These are phyloP conservation scores for Octodonta nipae DNA, from an alignment of 2,888 invertebrate species.

Conservation along the genomic window DNA sequence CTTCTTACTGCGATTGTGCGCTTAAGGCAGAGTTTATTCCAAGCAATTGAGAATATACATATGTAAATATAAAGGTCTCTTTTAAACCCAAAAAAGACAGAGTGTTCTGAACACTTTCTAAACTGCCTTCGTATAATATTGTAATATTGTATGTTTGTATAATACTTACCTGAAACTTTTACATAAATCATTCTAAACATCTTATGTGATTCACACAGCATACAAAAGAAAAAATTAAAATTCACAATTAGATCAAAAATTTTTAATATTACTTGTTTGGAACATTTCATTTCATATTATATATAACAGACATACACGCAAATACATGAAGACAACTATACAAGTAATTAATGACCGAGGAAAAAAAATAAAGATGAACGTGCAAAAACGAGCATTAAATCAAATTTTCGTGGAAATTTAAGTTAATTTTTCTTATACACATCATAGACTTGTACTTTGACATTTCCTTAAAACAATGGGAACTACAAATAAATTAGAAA, in stretches of 20 bases:
- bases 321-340: slow-evolving; percentile 26
- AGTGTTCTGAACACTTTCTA: too few species aligned
- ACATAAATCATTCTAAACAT: too few species aligned
- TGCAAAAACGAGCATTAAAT: slow-evolving; percentile 6
- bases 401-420: slow-evolving; percentile 6
- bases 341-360: slow-evolving; percentile 19
- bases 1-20: too few species aligned
- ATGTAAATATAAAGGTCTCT: too few species aligned
- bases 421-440: slow-evolving; percentile 2
- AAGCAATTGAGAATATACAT: too few species aligned
- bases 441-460: slow-evolving; percentile 8
- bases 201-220: too few species aligned
- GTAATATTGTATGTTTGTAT: too few species aligned
- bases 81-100: too few species aligned
- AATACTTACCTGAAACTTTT: too few species aligned
- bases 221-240: too few species aligned
- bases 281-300: slow-evolving; percentile 26
- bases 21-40: too few species aligned
- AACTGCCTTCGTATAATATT: too few species aligned
- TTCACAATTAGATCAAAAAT: slow-evolving; percentile 22
- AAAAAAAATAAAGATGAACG: slow-evolving; percentile 15
- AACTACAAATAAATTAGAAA: slow-evolving; percentile 3
- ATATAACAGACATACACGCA: slow-evolving; percentile 27
- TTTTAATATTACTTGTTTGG: slow-evolving; percentile 24
- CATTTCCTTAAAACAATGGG: neutral